These are phyloP conservation scores for Ernsta delagoae DNA, from an alignment of 2,888 invertebrate genomes.

Conservation along the genomic window DNA sequence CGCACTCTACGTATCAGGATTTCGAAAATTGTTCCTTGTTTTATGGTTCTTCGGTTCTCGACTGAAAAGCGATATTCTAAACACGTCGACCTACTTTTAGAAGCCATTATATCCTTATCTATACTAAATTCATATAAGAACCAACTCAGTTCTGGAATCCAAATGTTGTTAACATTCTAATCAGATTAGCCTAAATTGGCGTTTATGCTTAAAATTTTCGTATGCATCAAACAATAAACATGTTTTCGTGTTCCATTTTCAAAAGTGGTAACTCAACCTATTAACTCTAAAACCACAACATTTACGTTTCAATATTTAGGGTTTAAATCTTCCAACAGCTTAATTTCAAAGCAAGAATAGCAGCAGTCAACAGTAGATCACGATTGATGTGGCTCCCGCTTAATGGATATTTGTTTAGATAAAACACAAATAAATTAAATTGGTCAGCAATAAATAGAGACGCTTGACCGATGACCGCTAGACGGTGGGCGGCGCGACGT, in stretches of 20 bases:
- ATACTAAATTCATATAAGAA: not conserved
- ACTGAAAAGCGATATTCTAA: conserved; percentile 7
- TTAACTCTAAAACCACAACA: not conserved
- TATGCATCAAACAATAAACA: conserved; percentile 11
- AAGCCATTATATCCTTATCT: not conserved
- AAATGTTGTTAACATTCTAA: not conserved
- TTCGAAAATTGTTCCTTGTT: conserved; percentile 20
- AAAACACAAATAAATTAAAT: conserved; percentile 46
- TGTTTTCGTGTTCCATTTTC: conserved; percentile 8
- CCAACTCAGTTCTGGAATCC: not conserved
- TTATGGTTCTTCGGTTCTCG: conserved; percentile 19
- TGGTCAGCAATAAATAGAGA: conserved; percentile 44
- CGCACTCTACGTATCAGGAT: conserved; percentile 29
- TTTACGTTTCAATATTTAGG: not conserved
- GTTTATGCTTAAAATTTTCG: conserved; percentile 7
- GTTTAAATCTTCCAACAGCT: conserved; percentile 3
- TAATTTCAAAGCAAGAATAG: conserved; percentile 15
- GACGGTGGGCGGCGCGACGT: conserved; percentile 47
- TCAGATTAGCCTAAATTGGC: not conserved
- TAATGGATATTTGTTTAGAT: conserved; percentile 41
- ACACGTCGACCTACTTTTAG: conserved; percentile 12
- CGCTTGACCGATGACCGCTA: conserved; percentile 46
- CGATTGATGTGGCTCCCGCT: conserved; percentile 22
- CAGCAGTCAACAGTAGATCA: conserved; percentile 13
- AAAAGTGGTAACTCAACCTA: not conserved